Percentiles rank a stretch among this genome's conserved stretches.
Evolutionary conservation across 2,113 vertebrate species (phyloP).

Genomic region (Prionailurus viverrinus): DNA sequence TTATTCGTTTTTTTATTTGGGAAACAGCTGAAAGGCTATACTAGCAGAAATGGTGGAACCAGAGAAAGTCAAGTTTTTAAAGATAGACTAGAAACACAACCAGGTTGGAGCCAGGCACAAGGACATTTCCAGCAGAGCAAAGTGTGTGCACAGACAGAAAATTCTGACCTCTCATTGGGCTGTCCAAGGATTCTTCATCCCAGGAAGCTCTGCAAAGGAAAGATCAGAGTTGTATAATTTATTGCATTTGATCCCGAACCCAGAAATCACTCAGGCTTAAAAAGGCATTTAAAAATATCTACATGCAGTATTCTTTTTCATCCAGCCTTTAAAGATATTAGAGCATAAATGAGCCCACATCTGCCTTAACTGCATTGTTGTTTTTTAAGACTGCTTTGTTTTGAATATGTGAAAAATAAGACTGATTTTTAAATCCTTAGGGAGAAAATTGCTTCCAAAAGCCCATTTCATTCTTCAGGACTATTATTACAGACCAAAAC

Average conservation of each 20-base stretch:
- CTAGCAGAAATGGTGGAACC: constrained; percentile 41
- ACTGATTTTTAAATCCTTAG: constrained; percentile 72
- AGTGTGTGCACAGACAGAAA: not conserved
- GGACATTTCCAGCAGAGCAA: not conserved
- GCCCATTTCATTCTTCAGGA: constrained; percentile 61
- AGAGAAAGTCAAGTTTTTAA: constrained; percentile 65
- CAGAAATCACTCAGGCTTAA: not conserved
- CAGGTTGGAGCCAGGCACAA: not conserved
- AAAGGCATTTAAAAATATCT: not conserved
- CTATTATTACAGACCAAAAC: constrained; percentile 54
- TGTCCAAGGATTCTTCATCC: not conserved
- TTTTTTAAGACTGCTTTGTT: constrained; percentile 71
- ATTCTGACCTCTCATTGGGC: not conserved
- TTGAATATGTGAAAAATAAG: constrained; percentile 63
- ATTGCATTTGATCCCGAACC: constrained; percentile 9
- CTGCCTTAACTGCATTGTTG: not conserved
- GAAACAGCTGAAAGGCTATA: constrained; percentile 63
- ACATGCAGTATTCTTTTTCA: not conserved
- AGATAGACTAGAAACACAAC: constrained; percentile 28
- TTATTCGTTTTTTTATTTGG: constrained; percentile 51
- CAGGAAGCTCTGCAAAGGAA: not conserved
- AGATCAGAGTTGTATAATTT: not conserved
- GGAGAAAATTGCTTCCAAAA: constrained; percentile 64
- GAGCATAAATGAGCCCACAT: not conserved
- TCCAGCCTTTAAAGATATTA: not conserved